Base-by-base conservation (phyloP, 2,113 vertebrate species). In the Nothobranchius furzeri region DNA sequence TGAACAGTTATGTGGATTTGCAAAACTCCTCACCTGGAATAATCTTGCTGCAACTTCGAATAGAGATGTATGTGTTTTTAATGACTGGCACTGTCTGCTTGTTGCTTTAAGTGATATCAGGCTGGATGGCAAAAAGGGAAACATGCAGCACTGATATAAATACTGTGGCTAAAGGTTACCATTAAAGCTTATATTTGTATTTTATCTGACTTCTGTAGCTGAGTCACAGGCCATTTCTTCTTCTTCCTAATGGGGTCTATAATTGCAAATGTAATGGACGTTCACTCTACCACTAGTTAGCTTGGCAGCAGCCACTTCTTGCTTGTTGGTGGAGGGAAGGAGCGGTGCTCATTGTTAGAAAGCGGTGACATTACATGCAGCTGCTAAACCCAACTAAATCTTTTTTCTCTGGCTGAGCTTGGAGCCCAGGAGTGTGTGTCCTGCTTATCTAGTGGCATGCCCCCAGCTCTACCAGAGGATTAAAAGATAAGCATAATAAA, bases 21-120 rank as follows among this genome's bases (percentile, higher is more conserved):
- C 70, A 76, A 60, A 84, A 85, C 73, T 77, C 66, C 84, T 84
- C 84, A 75, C 70, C 14, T 69, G 84, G 85, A 78, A 70, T 76
- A 56, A 60, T 83, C 82, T 76, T 87, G 87, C 90, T 90, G 85
- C 82, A 78, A 68, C 12, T 69, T 72, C 86, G 90, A 90, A 91
- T 88, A 88, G 88, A 89, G 87, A 93, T 84, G 74, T 74, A 92
- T 88, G 70, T 75, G 82, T 89, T 90, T 90, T 91, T 92, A 92
- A 92, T 92, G 85, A 86, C 67, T 67, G 59, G 77, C 37, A 65
- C 66, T 58, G 50, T 82, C 78, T 76, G 70, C 78, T 76, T 78
- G 73, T 62, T 56, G 45, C 67, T 68, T 72, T 64, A 68, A 75
- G 73, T 87, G 84, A 85, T 85, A 75, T 56, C 73, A 85, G 76